Base-by-base conservation (phyloP, 2,113 vertebrate species). In the Progne subis region DNA sequence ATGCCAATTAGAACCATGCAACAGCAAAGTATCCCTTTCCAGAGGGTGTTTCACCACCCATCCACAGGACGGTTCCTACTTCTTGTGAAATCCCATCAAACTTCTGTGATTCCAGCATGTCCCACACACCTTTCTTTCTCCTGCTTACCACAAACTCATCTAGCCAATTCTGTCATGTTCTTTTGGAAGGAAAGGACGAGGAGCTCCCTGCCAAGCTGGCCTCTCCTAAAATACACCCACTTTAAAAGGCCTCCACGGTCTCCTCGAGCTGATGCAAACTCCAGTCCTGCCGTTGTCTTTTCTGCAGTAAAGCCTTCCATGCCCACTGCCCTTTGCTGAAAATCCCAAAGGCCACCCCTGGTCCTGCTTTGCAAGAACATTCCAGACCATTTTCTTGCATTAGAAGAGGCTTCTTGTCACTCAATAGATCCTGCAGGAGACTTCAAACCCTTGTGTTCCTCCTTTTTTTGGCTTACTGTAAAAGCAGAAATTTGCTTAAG, bases 401-500 rank as follows among this genome's bases (percentile, higher is more conserved):
- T 81, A 81, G 91, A 81, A 47, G 50, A 92, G 76, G 86, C 41
- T 92, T 87, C 94, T 85, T 94, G 77, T 57, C 91, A 82, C 83
- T 94, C 89, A 87, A 16, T 11, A 79, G 89, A 69, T 92, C 57
- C 64, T 43, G 59, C 90, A 82, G 75, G 57, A 90, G 85, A 72
- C 86, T 95, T 91, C 90, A 90, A 89, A 94, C 77, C 59, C 77
- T 59, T 94, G 89, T 77, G 78, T 87, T 91, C 53, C 72, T 65
- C 49, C 24, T 18, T 60, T 92, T 90, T 82, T 86, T 95, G 94
- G 94, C 94, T 94, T 94, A 95, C 93, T 85, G 93, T 95, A 94
- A 95, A 95, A 97, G 93, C 91, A 95, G 95, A 53, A 91, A 91
- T 86, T 96, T 96, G 89, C 84, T 91, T 87, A 91, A 94, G 84